Base-by-base conservation (phyloP, 2,888 invertebrate species). In the Pandemis heparana region DNA sequence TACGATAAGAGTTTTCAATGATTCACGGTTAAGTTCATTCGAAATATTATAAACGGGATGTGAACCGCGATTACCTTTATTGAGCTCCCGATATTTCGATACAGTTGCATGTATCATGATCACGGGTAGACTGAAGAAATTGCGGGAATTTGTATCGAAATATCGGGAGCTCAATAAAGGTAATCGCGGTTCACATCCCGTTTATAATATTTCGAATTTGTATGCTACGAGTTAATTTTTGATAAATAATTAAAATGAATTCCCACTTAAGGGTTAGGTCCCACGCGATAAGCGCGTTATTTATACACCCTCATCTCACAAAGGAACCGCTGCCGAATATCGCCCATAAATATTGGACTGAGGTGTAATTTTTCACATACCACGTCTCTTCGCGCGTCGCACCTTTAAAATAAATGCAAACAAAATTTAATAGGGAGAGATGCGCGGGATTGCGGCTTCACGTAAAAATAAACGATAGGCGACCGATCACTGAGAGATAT, bases 331-430 rank as follows among this genome's bases (percentile, higher is more conserved):
- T 92, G 94, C 94, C 94, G 93, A 94, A 94, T 94, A 94, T 94
- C 93, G 93, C 92, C 94, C 94, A 94, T 94, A 94, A 94, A 94
- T 94, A 94, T 94, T 94, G 94, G 94, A 86, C 90, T 91, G 92
- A 94, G 94, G 94, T 94, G 94, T 94, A 94, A 94, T 94, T 94
- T 94, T 94, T 94, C 94, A 94, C 94, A 94, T 94, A 94, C 94
- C 94, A 92, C 88, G 92, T 92, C 93, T 90, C 85, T 86, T 88
- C 91, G 92, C 89, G 89, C 93, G 93, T 93, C 94, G 94, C 94
- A 94, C 94, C 94, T 94, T 94, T 92, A 94, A 94, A 94, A 94
- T 94, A 94, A 94, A 94, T 94, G 94, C 94, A 94, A 94, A 94
- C 94, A 94, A 94, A 94, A 94, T 94, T 93, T 94, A 94, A 94